Percentiles rank a stretch among this genome's conserved stretches.
Evolutionary conservation across 2,888 invertebrate genomes (phyloP).

Genomic region (Polylopha cassiicola): DNA sequence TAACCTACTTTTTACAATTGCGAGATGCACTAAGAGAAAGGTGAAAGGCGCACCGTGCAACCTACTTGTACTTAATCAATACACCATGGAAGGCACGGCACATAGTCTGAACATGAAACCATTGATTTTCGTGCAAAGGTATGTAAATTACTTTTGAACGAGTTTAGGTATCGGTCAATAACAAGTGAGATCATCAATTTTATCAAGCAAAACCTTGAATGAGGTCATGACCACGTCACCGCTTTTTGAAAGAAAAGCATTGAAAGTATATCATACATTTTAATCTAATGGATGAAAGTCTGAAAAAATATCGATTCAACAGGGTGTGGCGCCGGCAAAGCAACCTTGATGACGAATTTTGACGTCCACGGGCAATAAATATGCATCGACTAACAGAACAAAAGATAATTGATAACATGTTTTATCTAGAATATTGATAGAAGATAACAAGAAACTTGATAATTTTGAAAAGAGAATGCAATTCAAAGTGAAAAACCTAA

Average conservation of each 20-base stretch:
- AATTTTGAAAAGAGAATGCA: conserved; percentile 7
- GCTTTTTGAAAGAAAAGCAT: conserved; percentile 1
- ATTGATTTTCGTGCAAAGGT: conserved; percentile 6
- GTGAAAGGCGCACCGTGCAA: conserved; percentile 29
- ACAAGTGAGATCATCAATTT: conserved; percentile 47
- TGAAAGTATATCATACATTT: neutral
- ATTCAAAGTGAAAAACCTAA: conserved; percentile 1
- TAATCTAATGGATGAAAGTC: neutral
- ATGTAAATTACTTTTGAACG: conserved; percentile 15
- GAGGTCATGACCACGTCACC: conserved; percentile 39
- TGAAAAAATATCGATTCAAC: conserved; percentile 15
- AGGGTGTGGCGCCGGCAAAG: conserved; percentile 35
- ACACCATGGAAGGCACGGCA: no score
- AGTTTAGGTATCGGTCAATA: conserved; percentile 12
- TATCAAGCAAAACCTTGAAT: conserved; percentile 34
- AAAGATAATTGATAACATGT: conserved; percentile 25
- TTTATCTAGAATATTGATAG: no score
- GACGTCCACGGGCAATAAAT: conserved; percentile 2
- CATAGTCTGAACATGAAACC: neutral
- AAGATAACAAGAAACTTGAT: no score
- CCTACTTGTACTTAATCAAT: neutral
- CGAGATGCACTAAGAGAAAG: conserved; percentile 30
- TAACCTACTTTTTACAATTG: conserved; percentile 1
- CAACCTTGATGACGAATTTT: conserved; percentile 32
- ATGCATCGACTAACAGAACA: conserved; percentile 23